phyloP scores from a whole-genome alignment of 2,113 vertebrate species.

The Ivindomyrus marchei region DNA sequence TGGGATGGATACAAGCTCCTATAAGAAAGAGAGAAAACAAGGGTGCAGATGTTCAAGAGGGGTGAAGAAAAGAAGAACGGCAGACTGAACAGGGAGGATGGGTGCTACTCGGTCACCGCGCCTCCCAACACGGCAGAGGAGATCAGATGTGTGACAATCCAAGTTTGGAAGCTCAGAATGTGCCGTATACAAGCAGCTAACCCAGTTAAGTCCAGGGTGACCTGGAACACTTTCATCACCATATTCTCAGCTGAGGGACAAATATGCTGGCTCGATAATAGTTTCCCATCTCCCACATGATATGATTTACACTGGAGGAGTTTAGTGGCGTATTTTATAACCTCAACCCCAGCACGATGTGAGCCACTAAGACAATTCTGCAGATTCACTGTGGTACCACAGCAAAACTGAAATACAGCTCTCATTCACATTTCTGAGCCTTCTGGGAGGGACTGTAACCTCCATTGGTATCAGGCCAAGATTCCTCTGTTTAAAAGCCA shows the following conservation, averaged over 20 bases:
- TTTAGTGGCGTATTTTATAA: neutral
- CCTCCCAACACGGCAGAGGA: neutral
- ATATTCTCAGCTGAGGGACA: neutral
- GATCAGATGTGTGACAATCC: neutral
- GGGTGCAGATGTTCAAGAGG: neutral
- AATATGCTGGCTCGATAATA: neutral
- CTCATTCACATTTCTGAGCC: neutral
- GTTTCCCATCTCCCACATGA: neutral
- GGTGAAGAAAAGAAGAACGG: neutral
- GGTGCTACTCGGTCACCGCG: neutral
- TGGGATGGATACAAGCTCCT: neutral
- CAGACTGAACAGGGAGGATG: neutral
- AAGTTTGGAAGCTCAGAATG: neutral
- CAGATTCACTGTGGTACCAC: neutral
- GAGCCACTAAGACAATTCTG: neutral
- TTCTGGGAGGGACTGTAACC: neutral
- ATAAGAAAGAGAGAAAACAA: neutral
- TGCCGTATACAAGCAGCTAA: neutral
- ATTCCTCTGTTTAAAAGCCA: neutral
- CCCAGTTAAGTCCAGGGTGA: neutral
- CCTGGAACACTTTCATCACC: neutral
- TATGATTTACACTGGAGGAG: neutral
- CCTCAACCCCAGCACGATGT: neutral
- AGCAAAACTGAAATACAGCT: neutral
- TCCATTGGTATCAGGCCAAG: neutral